Evolutionary conservation across 2,113 vertebrate genomes (phyloP).

Genomic region (Tyrannus savana): DNA sequence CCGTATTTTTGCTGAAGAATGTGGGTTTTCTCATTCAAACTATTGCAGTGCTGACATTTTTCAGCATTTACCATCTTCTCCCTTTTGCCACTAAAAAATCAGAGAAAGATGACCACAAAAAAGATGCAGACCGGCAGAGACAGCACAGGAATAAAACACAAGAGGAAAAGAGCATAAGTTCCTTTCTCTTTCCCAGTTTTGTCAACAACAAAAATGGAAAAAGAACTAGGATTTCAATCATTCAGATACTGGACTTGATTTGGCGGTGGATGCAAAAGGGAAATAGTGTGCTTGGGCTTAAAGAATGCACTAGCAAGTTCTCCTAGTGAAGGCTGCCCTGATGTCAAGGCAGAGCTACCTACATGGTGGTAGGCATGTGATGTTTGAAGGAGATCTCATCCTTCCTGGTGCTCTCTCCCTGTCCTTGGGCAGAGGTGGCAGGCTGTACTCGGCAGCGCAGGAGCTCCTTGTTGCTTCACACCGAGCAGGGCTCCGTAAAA

Average conservation of each 20-base stretch:
- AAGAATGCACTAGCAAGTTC: not conserved
- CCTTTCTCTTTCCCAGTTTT: not conserved
- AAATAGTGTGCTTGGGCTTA: not conserved
- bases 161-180: not conserved
- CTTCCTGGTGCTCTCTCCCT: not conserved
- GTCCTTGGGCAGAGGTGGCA: not conserved
- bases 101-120: not conserved
- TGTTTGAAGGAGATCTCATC: not conserved
- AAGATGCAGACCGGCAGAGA: not conserved
- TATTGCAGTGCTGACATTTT: not conserved
- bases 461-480: not conserved
- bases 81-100: not conserved
- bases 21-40: not conserved
- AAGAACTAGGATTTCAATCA: not conserved
- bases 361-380: rapidly evolving
- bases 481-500: not conserved
- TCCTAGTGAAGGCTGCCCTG: not conserved
- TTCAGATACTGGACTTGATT: not conserved
- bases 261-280: not conserved
- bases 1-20: not conserved
- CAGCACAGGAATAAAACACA: not conserved
- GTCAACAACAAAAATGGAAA: not conserved
- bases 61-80: not conserved
- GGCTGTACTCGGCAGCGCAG: rapidly evolving
- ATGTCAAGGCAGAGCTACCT: not conserved